Conservation (phyloP, 2,113 vertebrate species). For the Cochlearius cochlearius region DNA sequence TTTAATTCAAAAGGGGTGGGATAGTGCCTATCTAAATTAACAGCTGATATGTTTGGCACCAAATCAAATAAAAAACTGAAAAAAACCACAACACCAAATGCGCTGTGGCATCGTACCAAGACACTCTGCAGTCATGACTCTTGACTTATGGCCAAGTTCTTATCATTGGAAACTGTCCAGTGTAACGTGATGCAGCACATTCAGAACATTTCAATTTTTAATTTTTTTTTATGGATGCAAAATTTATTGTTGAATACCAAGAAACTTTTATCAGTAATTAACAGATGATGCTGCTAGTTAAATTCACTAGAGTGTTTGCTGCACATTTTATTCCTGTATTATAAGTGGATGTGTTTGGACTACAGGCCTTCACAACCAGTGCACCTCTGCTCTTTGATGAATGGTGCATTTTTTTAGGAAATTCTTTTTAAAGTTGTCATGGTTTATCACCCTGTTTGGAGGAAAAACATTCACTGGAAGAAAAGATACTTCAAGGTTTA, state of each 20-base stretch:
- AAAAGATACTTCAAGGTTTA: not conserved
- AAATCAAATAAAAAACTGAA: not conserved
- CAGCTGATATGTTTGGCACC: not conserved
- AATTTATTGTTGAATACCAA: not conserved
- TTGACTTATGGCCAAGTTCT: not conserved
- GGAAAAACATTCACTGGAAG: not conserved
- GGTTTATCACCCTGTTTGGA: not conserved
- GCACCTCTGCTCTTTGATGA: not conserved
- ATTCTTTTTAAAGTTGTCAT: not conserved
- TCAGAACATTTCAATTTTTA: not conserved
- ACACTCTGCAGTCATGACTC: not conserved
- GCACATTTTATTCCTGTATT: not conserved
- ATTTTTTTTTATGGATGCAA: not conserved
- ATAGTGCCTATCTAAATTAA: not conserved
- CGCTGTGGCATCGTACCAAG: not conserved
- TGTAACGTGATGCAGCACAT: not conserved
- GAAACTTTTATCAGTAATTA: slow-evolving; percentile 16
- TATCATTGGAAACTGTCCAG: not conserved
- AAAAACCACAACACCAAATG: not conserved
- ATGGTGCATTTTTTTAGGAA: not conserved
- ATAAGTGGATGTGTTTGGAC: not conserved
- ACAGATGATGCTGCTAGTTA: not conserved
- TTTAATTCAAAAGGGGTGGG: not conserved
- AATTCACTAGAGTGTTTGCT: not conserved
- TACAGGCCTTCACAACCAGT: not conserved